A percentile compares a stretch with the other conserved stretches of the same genome.
These are phyloP conservation scores for Drosophila bocki DNA, from an alignment of 1,140 invertebrate species.

Conservation along the genomic window DNA sequence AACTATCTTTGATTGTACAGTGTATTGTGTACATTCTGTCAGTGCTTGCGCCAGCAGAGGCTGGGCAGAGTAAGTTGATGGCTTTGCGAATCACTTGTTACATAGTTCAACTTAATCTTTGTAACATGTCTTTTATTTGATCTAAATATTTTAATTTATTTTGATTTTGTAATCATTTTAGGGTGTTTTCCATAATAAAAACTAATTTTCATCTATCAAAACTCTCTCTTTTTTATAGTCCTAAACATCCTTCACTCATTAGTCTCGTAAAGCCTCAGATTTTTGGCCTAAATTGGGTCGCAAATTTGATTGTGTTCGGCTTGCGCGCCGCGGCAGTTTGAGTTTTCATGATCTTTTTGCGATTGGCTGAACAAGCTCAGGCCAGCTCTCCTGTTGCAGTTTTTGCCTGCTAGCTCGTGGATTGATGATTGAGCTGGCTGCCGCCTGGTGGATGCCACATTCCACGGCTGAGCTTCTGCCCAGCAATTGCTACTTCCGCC, in stretches of 20 bases:
- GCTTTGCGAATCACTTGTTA: no score
- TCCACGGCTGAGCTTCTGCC: conserved; percentile 45
- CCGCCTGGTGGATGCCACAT: conserved; percentile 30
- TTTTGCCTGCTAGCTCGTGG: conserved; percentile 29
- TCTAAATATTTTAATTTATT: neutral
- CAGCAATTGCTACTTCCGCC: conserved; percentile 66
- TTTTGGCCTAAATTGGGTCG: conserved; percentile 16
- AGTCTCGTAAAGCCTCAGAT: conserved; percentile 1
- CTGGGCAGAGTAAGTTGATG: no score
- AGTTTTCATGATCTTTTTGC: conserved; percentile 34
- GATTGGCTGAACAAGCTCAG: conserved; percentile 20
- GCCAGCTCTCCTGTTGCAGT: conserved; percentile 16
- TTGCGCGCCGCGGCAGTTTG: neutral
- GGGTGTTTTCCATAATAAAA: neutral
- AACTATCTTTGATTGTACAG: neutral
- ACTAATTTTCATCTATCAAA: no score
- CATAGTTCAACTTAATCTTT: no score
- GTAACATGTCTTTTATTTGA: neutral
- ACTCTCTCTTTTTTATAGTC: neutral
- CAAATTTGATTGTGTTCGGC: conserved; percentile 34
- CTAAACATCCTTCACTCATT: conserved; percentile 8
- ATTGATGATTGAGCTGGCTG: conserved; percentile 62
- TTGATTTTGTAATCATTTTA: neutral
- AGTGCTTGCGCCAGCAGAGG: no score
- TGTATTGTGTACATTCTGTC: neutral